Percentiles rank a stretch among this genome's conserved stretches.
These are phyloP conservation scores for Podarcis raffonei DNA, from an alignment of 2,113 vertebrate genomes.

Conservation along the genomic window DNA sequence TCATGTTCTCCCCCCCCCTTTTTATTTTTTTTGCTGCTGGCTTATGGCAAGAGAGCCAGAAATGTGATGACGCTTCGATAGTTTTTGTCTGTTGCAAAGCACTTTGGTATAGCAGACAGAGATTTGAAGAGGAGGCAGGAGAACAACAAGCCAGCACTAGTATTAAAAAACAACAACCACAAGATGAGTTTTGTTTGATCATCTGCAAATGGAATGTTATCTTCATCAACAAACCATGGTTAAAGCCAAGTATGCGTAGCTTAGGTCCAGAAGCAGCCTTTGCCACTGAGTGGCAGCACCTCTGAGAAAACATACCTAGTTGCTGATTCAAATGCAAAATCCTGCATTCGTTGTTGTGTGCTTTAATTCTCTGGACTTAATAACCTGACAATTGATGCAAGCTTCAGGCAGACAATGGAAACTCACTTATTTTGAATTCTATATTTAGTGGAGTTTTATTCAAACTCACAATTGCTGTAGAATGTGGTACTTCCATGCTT, in stretches of 20 bases:
- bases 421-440: background rate
- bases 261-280: background rate
- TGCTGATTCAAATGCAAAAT: background rate
- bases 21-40: background rate
- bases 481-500: background rate
- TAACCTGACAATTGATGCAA: background rate
- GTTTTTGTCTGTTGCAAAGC: background rate
- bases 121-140: background rate
- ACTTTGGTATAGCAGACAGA: background rate
- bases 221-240: background rate
- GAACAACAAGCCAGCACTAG: background rate
- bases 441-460: conserved; percentile 6
- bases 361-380: background rate
- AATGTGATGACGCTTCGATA: too few relatives aligned
- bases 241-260: background rate
- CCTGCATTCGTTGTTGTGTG: background rate
- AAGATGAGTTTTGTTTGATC: background rate
- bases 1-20: background rate
- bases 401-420: background rate
- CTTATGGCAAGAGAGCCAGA: background rate
- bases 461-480: background rate
- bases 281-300: too few relatives aligned
- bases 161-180: background rate
- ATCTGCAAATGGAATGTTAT: background rate
- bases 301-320: background rate